Conservation (phyloP, 1,140 invertebrate genomes). For the Heliothis virescens region DNA sequence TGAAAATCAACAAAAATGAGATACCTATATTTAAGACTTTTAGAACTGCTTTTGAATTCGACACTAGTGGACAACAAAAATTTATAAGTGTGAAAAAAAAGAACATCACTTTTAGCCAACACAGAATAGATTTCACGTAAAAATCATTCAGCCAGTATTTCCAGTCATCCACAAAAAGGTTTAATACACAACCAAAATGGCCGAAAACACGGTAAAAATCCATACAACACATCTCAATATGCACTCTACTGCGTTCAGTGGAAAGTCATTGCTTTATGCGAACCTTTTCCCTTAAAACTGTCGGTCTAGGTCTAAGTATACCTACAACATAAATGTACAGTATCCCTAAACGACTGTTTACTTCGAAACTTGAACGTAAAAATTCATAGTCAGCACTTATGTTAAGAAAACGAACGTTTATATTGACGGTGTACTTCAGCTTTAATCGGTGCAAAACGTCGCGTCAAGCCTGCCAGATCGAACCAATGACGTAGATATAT, state of each 20-base stretch:
- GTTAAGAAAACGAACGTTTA: too few species aligned
- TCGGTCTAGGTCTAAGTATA: too few species aligned
- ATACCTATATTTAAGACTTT: too few species aligned
- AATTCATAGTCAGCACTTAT: too few species aligned
- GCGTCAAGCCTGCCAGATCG: conserved; percentile 23
- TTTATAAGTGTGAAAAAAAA: too few species aligned
- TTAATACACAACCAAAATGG: not conserved
- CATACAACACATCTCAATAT: not conserved
- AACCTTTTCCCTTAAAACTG: not conserved
- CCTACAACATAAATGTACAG: too few species aligned
- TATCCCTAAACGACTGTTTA: too few species aligned
- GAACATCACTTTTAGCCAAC: not conserved
- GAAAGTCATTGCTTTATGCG: not conserved
- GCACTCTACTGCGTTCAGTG: not conserved
- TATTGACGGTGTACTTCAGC: not conserved
- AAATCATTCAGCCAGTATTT: not conserved
- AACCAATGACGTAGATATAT: conserved; percentile 60
- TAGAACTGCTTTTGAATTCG: too few species aligned
- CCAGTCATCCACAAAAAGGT: not conserved
- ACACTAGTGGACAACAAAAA: too few species aligned
- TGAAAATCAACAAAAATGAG: too few species aligned
- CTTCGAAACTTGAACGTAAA: too few species aligned
- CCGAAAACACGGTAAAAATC: not conserved
- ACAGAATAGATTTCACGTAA: not conserved
- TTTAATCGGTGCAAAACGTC: conserved; percentile 4